phyloP scores from a whole-genome alignment of 2,797 vertebrate species.

The Pteropus rufus region DNA sequence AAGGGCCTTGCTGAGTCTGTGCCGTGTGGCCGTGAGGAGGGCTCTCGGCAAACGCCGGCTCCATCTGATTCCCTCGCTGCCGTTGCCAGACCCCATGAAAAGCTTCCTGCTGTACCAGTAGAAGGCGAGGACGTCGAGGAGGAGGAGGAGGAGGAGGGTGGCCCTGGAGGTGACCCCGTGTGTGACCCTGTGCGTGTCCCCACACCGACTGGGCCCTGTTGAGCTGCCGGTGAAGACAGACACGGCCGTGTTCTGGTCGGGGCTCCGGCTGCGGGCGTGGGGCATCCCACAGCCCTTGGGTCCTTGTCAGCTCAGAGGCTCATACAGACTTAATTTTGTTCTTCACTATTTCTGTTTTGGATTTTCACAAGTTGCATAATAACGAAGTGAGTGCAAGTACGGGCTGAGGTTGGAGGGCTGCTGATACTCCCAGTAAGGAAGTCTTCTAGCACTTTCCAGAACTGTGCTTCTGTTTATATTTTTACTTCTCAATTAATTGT shows the following conservation, averaged over 20 bases:
- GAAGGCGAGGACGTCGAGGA: neutral
- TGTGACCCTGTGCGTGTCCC: neutral
- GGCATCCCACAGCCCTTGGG: neutral
- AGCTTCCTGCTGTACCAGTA: constrained; percentile 89
- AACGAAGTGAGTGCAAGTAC: neutral
- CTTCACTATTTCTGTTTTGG: neutral
- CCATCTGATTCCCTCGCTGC: constrained; percentile 86
- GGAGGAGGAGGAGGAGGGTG: too few relatives aligned
- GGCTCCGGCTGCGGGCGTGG: neutral
- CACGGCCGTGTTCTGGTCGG: neutral
- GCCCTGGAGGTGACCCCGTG: too few relatives aligned
- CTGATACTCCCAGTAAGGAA: rapidly evolving
- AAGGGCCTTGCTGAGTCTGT: constrained; percentile 86
- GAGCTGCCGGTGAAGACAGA: neutral
- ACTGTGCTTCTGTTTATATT: neutral
- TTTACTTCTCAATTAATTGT: neutral
- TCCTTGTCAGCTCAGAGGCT: neutral
- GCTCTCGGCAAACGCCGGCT: constrained; percentile 89
- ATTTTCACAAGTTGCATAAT: neutral
- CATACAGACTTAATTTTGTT: neutral
- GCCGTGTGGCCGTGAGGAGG: constrained; percentile 90
- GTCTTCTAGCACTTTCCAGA: neutral
- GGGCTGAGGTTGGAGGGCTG: neutral
- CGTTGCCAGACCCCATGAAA: constrained; percentile 90
- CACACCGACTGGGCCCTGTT: neutral